Conservation (phyloP, 2,797 vertebrate species). For the Etheostoma perlongum region DNA sequence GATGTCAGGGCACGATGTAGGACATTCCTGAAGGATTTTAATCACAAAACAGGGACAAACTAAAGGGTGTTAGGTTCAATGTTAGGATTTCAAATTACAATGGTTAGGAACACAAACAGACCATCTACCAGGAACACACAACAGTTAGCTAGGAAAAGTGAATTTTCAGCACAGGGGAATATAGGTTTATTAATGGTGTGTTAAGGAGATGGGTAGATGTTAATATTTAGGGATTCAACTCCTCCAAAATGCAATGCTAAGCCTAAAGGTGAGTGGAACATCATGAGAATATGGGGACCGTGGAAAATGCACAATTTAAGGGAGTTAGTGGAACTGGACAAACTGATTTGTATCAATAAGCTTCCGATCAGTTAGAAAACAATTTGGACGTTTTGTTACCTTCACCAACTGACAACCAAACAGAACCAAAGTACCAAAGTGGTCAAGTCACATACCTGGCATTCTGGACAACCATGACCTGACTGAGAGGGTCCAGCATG, state of each 20-base stretch:
- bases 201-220: slow-evolving; percentile 51
- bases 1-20: slow-evolving; percentile 54
- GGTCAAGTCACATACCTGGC: slow-evolving; percentile 94
- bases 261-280: slow-evolving; percentile 41
- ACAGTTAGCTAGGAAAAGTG: slow-evolving; percentile 51
- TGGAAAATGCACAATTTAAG: slow-evolving; percentile 43
- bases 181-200: slow-evolving; percentile 39
- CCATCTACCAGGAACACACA: slow-evolving; percentile 56
- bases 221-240: slow-evolving; percentile 39
- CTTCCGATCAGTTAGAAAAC: slow-evolving; percentile 34
- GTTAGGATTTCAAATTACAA: slow-evolving; percentile 55
- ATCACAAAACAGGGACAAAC: slow-evolving; percentile 65
- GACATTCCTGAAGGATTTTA: slow-evolving; percentile 49
- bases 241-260: slow-evolving; percentile 24
- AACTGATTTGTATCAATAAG: slow-evolving; percentile 35
- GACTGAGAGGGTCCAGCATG: slow-evolving; percentile 93
- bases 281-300: slow-evolving; percentile 37
- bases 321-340: slow-evolving; percentile 61
- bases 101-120: slow-evolving; percentile 59
- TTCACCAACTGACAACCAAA: slow-evolving; percentile 73
- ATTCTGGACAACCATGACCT: slow-evolving; percentile 99
- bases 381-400: slow-evolving; percentile 42
- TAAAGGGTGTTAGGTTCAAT: slow-evolving; percentile 45
- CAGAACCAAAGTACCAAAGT: slow-evolving; percentile 74
- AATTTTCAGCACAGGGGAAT: slow-evolving; percentile 38